Base-by-base conservation (phyloP, 1,140 invertebrate genomes). In the Tetramorium alpestre region DNA sequence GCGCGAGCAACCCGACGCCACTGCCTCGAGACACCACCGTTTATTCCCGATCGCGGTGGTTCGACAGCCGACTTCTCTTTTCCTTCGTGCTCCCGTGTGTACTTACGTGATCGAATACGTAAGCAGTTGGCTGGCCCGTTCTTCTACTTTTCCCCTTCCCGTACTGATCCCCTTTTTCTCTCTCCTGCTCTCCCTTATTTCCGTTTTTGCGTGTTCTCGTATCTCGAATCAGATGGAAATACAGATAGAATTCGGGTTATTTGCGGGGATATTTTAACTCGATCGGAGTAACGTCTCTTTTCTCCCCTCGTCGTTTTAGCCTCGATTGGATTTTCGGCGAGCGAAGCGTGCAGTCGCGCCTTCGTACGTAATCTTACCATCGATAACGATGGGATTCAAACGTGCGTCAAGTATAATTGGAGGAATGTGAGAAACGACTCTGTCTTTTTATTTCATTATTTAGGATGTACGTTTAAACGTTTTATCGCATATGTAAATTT, bases 21-120 rank as follows among this genome's bases (percentile, higher is more conserved):
- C 82, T 38, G 54, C 49, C 84, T 64, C 56, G 47, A 80, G 88
- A 87, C 77, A 54, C 44, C 11, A n/a, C 51, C 73, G 62, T 54
- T 85, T 73, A 73, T 84, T 86, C 47, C 64, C 89, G 88, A 87
- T 89, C 78, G 89, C 89, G 75, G 56, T 51, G 64, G 51, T 56
- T 65, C 85, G 51, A 28, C 54, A 51, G 41, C 73, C 44, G 51
- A 58, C 44, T 89, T 10, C 44, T 84, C 75, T 88, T 85, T 51
- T 90, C 76, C 78, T 80, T 70, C 75, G 60, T 64, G 60, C 62
- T 89, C 49, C 73, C 78, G 84, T 84, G 87, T 90, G 89, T 91
- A 91, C 85, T 87, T 91, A 91, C 87, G 88, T 88, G 90, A 91
- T 91, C 88, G 91, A 91, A 91, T 91, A 91, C 77, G 84, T 81